A percentile compares a stretch with the other conserved stretches of the same genome.
phyloP scores from a whole-genome alignment of 2,888 invertebrate species.

The Ophion ventricosus region DNA sequence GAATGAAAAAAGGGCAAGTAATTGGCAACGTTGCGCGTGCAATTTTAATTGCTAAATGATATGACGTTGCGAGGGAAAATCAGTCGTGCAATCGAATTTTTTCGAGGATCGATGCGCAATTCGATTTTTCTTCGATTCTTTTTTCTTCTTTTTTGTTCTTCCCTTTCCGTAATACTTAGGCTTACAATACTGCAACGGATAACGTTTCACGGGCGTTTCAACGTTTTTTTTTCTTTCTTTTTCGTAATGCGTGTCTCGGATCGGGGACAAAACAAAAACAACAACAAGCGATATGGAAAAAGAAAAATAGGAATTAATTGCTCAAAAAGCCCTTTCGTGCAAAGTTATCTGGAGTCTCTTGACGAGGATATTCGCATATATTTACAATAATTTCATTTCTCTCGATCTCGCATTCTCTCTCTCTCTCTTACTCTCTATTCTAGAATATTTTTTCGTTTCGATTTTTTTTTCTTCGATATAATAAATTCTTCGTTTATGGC shows the following conservation, averaged over 20 bases:
- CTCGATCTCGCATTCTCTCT: background rate
- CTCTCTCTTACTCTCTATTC: constrained; percentile 56
- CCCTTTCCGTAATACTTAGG: constrained; percentile 75
- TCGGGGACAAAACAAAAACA: constrained; percentile 45
- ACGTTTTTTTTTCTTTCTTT: constrained; percentile 68
- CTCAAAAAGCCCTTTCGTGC: constrained; percentile 55
- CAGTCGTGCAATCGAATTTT: constrained; percentile 46
- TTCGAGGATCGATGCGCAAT: constrained; percentile 49
- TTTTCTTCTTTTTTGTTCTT: constrained; percentile 35
- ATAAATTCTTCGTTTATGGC: constrained; percentile 60
- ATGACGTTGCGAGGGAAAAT: constrained; percentile 43
- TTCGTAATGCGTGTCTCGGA: constrained; percentile 52
- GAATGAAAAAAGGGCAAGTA: constrained; percentile 14
- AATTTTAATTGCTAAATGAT: constrained; percentile 37
- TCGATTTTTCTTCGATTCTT: constrained; percentile 35
- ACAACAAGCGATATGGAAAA: constrained; percentile 48
- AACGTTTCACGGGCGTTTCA: constrained; percentile 75
- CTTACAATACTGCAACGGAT: constrained; percentile 80
- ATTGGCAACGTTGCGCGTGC: constrained; percentile 43
- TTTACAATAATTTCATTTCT: constrained; percentile 61
- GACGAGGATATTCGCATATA: constrained; percentile 54
- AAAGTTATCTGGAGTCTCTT: constrained; percentile 46
- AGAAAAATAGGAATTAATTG: constrained; percentile 45
- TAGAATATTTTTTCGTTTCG: constrained; percentile 56
- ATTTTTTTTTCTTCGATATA: constrained; percentile 47